Evolutionary conservation across 2,797 vertebrate genomes (phyloP).

Genomic region (Nyctibius grandis): DNA sequence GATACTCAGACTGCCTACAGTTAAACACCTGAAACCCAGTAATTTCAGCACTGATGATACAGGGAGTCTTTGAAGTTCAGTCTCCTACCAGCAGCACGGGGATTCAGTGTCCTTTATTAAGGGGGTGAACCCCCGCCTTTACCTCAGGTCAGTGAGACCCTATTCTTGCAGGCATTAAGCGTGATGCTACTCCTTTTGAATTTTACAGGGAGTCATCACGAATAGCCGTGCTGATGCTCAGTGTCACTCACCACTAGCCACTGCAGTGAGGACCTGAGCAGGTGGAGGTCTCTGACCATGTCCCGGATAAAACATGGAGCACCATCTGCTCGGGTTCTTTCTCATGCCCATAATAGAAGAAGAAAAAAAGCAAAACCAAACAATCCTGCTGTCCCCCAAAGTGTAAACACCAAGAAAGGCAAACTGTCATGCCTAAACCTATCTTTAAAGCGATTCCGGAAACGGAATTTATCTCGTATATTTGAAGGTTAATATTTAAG

Average conservation of each 20-base stretch:
- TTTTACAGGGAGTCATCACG: no score
- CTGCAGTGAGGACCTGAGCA: neutral
- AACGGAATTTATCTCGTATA: neutral
- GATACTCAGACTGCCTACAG: neutral
- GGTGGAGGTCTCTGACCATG: neutral
- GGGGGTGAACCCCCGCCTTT: rapidly evolving
- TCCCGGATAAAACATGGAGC: neutral
- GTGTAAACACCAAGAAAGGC: neutral
- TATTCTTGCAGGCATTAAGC: neutral
- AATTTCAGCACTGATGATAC: neutral
- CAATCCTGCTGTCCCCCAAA: neutral
- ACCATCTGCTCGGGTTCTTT: neutral
- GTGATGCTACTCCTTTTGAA: neutral
- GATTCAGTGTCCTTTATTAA: neutral
- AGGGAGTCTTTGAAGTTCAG: neutral
- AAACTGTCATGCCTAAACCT: neutral
- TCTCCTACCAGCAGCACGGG: neutral
- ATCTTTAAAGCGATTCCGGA: neutral
- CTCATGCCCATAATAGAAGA: neutral
- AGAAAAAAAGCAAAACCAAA: neutral
- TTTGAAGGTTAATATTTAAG: neutral
- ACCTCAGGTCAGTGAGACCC: neutral
- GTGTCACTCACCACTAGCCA: no score
- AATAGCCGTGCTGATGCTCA: neutral
- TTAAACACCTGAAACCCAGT: neutral